These are phyloP conservation scores for Drosophila meridiana DNA, from an alignment of 2,888 invertebrate species.

Conservation along the genomic window DNA sequence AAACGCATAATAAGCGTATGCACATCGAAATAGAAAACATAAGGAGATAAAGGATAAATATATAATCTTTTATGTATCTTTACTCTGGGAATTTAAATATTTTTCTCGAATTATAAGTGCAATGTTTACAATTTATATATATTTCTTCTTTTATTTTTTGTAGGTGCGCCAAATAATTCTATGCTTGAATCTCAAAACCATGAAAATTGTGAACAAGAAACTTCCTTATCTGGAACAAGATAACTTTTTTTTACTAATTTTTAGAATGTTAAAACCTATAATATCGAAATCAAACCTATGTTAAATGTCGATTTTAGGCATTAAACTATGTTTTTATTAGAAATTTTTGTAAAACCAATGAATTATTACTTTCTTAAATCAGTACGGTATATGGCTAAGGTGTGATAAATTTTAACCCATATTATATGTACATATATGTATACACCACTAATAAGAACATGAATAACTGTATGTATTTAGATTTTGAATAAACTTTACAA, in stretches of 20 bases:
- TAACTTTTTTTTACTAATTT: constrained; percentile 41
- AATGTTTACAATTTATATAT: background rate
- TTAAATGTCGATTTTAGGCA: constrained; percentile 18
- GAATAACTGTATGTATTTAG: constrained; percentile 14
- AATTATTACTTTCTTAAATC: constrained; percentile 31
- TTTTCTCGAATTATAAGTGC: too few species aligned
- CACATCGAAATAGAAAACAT: too few species aligned
- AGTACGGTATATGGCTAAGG: constrained; percentile 64
- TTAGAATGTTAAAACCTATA: constrained; percentile 20
- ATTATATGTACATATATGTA: constrained; percentile 55
- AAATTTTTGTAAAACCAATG: constrained; percentile 24
- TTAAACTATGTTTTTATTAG: constrained; percentile 16
- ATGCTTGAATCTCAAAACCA: constrained; percentile 89
- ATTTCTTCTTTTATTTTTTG: background rate
- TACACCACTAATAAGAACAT: constrained; percentile 45
- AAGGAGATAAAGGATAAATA: too few species aligned
- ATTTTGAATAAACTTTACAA: constrained; percentile 19
- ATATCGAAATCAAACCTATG: constrained; percentile 25
- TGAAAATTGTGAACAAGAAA: constrained; percentile 47
- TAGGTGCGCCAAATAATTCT: constrained; percentile 91
- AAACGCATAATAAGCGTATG: too few species aligned
- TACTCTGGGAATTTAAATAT: too few species aligned
- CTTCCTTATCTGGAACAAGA: constrained; percentile 54
- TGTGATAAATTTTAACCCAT: constrained; percentile 65
- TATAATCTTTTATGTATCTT: too few species aligned